Conservation (phyloP, 2,113 vertebrate species). For the Morone chrysops region DNA sequence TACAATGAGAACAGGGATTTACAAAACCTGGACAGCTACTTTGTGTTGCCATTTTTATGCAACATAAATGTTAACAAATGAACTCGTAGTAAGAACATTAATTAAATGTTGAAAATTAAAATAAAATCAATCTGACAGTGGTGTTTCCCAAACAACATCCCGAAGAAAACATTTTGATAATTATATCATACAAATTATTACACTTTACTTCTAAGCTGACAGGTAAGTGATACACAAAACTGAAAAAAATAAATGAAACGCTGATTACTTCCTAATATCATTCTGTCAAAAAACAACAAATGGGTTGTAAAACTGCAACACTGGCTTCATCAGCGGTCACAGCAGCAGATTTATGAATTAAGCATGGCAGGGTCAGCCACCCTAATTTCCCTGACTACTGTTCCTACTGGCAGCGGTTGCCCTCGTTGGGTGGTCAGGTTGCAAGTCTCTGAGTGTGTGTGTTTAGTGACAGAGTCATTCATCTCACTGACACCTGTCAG, state of each 20-base stretch:
- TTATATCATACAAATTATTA: constrained; percentile 21
- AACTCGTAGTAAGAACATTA: background rate
- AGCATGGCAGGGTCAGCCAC: constrained; percentile 57
- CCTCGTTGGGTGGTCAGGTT: constrained; percentile 37
- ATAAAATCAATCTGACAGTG: background rate
- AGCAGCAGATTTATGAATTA: constrained; percentile 62
- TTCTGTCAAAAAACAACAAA: constrained; percentile 39
- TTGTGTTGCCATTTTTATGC: background rate
- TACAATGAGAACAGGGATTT: background rate
- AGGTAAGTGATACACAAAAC: background rate
- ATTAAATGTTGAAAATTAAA: background rate
- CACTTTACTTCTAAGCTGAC: background rate
- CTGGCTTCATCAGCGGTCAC: constrained; percentile 31
- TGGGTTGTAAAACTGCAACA: constrained; percentile 15
- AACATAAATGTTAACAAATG: constrained; percentile 2
- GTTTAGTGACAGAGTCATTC: constrained; percentile 51
- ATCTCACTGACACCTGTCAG: constrained; percentile 67
- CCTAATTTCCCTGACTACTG: constrained; percentile 69
- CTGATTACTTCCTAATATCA: constrained; percentile 5
- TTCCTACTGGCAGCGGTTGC: constrained; percentile 43
- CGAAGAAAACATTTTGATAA: background rate
- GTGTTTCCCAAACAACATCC: background rate
- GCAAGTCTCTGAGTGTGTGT: constrained; percentile 30
- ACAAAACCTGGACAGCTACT: background rate
- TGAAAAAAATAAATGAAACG: background rate